Conservation (phyloP, 2,888 invertebrate species). For the Mamestra brassicae region DNA sequence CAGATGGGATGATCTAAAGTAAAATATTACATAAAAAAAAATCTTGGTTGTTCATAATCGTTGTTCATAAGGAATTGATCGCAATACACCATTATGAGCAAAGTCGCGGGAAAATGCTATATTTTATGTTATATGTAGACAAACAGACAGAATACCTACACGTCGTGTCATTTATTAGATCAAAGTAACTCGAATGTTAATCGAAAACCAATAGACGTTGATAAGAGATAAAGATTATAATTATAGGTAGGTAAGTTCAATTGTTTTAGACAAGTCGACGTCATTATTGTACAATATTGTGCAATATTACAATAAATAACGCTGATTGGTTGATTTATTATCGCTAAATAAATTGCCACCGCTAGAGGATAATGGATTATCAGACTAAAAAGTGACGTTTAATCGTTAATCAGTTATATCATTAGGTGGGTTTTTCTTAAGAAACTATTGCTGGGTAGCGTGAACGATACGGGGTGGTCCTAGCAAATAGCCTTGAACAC, state of each 20-base stretch:
- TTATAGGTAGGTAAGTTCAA: neutral
- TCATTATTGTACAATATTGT: slow-evolving; percentile 38
- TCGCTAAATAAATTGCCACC: slow-evolving; percentile 3
- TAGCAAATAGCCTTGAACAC: too few species aligned
- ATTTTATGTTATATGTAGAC: too few species aligned
- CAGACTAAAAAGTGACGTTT: slow-evolving; percentile 5
- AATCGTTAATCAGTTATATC: neutral
- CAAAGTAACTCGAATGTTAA: neutral
- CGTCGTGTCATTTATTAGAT: neutral
- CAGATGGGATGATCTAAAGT: too few species aligned
- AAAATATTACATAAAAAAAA: too few species aligned
- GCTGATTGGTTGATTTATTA: slow-evolving; percentile 14
- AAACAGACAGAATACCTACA: neutral
- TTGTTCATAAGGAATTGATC: too few species aligned
- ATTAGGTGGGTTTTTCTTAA: neutral
- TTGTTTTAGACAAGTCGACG: slow-evolving; percentile 18
- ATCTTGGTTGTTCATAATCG: too few species aligned
- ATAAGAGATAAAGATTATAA: neutral
- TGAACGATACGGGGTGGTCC: neutral
- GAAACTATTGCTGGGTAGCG: neutral
- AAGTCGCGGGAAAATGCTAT: too few species aligned
- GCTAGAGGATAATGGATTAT: neutral
- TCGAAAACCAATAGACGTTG: neutral
- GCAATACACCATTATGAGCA: too few species aligned
- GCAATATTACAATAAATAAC: slow-evolving; percentile 15